These are phyloP conservation scores for Agonopterix alstromeriana DNA, from an alignment of 2,888 invertebrate genomes.

Conservation along the genomic window DNA sequence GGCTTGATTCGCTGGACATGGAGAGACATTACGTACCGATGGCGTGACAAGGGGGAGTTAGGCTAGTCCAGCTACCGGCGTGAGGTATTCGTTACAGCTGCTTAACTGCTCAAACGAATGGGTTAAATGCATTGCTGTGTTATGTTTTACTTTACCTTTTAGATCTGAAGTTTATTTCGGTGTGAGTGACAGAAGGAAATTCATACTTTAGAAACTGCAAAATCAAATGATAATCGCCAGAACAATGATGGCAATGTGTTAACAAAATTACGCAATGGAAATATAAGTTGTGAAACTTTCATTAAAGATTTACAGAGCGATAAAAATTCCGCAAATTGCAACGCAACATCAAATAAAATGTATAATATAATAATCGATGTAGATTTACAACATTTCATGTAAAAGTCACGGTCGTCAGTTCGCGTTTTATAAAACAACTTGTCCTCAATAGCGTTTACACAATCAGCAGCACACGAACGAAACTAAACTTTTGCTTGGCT, in stretches of 20 bases:
- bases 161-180: too few relatives aligned
- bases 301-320: too few relatives aligned
- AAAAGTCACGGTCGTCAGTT: slow-evolving; percentile 34
- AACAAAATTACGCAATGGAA: too few relatives aligned
- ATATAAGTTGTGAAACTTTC: too few relatives aligned
- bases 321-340: too few relatives aligned
- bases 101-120: slow-evolving; percentile 8
- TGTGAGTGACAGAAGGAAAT: too few relatives aligned
- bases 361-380: background rate
- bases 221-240: too few relatives aligned
- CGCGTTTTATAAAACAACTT: slow-evolving; percentile 44
- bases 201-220: too few relatives aligned
- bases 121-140: slow-evolving; percentile 4
- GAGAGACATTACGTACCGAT: background rate
- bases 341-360: too few relatives aligned
- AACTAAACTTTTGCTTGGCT: slow-evolving; percentile 35
- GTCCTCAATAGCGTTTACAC: slow-evolving; percentile 46
- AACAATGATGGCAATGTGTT: too few relatives aligned
- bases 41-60: slow-evolving; percentile 9
- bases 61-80: slow-evolving; percentile 1
- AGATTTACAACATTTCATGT: slow-evolving; percentile 6
- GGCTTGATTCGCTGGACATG: too few relatives aligned
- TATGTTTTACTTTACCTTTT: background rate
- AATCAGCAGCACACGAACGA: slow-evolving; percentile 46
- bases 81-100: slow-evolving; percentile 9